These are phyloP conservation scores for Cephalophus harveyi DNA, from an alignment of 2,113 vertebrate genomes.

Conservation along the genomic window DNA sequence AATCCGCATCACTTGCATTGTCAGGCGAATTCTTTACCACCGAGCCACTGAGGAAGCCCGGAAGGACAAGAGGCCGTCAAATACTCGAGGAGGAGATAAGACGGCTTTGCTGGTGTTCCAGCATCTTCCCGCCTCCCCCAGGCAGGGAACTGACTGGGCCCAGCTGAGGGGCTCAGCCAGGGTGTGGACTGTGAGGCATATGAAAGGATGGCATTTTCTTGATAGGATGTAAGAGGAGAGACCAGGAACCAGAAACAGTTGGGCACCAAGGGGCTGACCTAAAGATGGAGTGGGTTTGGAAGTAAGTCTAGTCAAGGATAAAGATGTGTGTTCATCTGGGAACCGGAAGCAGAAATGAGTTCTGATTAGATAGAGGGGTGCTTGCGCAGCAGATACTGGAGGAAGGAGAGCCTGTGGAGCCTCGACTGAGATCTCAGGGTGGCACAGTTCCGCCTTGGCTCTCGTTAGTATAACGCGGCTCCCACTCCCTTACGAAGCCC, in stretches of 20 bases:
- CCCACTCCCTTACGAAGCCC: fast-evolving
- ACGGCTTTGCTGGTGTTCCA: neutral
- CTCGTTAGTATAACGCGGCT: fast-evolving
- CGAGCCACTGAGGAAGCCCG: neutral
- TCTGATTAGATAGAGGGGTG: neutral
- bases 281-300: neutral
- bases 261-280: neutral
- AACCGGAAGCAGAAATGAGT: neutral
- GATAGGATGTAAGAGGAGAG: neutral
- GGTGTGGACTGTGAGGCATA: fast-evolving
- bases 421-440: too few relatives aligned
- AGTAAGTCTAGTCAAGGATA: neutral
- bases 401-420: fast-evolving
- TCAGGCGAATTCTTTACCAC: neutral
- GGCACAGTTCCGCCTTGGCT: fast-evolving
- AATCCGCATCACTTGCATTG: fast-evolving
- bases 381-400: neutral
- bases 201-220: neutral
- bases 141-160: neutral
- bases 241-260: neutral
- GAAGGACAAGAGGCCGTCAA: fast-evolving
- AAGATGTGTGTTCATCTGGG: neutral
- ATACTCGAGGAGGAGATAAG: too few relatives aligned
- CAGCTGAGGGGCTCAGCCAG: neutral
- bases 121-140: neutral